A percentile compares a stretch with the other conserved stretches of the same genome.
Evolutionary conservation across 2,797 vertebrate species (phyloP).

Genomic region (Danio kyathit): DNA sequence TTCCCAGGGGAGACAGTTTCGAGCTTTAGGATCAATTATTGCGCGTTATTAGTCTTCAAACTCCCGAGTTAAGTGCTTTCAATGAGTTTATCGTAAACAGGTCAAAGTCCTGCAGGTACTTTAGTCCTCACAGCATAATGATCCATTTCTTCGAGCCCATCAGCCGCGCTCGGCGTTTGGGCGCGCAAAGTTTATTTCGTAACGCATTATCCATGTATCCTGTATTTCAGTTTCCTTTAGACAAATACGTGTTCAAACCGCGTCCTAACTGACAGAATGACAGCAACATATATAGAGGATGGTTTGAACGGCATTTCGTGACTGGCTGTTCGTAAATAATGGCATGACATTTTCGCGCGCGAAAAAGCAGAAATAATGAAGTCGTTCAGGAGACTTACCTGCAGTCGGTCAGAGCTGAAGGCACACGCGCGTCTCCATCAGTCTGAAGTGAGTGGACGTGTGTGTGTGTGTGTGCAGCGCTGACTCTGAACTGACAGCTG

Average conservation of each 20-base stretch:
- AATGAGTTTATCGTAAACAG: constrained; percentile 19
- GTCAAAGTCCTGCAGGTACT: constrained; percentile 38
- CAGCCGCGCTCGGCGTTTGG: not conserved
- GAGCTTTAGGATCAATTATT: constrained; percentile 40
- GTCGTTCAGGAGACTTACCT: constrained; percentile 38
- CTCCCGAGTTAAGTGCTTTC: constrained; percentile 16
- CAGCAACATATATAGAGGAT: not conserved
- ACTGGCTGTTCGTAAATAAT: constrained; percentile 18
- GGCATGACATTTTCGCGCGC: not conserved
- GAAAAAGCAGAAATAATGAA: not conserved
- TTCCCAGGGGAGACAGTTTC: constrained; percentile 2
- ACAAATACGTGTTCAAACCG: not conserved
- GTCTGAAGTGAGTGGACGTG: constrained; percentile 5
- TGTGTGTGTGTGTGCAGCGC: not conserved
- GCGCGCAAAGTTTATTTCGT: constrained; percentile 6
- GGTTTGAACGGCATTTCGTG: not conserved
- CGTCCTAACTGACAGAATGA: not conserved
- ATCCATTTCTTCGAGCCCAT: not conserved
- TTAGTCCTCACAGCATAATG: not conserved
- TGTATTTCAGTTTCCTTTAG: not conserved
- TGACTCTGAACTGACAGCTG: constrained; percentile 13
- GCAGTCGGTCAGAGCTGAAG: constrained; percentile 13
- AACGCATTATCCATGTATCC: not conserved
- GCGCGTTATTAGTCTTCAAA: constrained; percentile 31
- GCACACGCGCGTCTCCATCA: constrained; percentile 21